Evolutionary conservation across 2,113 vertebrate genomes (phyloP).

Genomic region (Lepus americanus): DNA sequence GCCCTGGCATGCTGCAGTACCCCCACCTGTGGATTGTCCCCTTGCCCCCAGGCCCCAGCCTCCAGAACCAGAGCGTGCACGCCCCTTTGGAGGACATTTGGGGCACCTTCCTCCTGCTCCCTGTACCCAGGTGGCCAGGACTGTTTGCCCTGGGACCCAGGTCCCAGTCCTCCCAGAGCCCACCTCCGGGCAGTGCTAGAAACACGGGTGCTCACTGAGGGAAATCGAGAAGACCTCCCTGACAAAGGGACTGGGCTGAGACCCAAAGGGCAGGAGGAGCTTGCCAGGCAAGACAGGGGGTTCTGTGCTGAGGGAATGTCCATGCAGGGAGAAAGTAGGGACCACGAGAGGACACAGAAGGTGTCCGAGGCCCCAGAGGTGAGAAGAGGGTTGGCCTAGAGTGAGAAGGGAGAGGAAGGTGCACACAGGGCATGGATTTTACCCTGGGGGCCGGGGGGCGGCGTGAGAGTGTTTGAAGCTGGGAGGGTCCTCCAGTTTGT

Average conservation of each 20-base stretch:
- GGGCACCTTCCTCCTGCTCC: background rate
- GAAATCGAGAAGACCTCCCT: background rate
- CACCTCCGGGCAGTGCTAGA: background rate
- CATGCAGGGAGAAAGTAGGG: background rate
- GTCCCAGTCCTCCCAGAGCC: background rate
- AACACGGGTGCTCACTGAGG: background rate
- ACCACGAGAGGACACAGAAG: background rate
- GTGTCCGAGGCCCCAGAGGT: background rate
- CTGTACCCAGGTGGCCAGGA: background rate
- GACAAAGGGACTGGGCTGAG: background rate
- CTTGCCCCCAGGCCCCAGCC: background rate
- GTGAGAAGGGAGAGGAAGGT: background rate
- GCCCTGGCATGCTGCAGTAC: background rate
- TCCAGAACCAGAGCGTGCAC: background rate
- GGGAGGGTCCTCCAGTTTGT: background rate
- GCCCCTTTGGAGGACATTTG: background rate
- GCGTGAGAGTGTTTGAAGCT: background rate
- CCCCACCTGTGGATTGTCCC: background rate
- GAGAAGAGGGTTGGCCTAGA: background rate
- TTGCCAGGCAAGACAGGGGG: background rate
- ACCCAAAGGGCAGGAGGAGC: background rate
- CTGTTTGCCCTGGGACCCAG: background rate
- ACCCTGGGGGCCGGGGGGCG: no score
- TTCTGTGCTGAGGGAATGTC: background rate
- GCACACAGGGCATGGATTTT: background rate